Conservation (phyloP, 1,140 invertebrate genomes). For the Polypedilum pembai region DNA sequence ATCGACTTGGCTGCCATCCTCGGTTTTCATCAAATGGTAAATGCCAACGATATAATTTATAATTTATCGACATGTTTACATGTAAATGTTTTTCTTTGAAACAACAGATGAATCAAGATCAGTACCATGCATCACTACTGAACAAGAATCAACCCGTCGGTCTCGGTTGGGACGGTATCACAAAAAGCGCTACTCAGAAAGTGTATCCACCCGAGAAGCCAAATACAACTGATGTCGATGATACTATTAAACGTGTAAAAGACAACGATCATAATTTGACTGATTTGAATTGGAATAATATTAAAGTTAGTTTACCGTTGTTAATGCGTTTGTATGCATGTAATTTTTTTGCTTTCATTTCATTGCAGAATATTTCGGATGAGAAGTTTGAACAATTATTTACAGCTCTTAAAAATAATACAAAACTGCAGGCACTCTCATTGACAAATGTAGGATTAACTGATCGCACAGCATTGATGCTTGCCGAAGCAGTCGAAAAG, state of each 20-base stretch:
- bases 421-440: conserved; percentile 81
- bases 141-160: conserved; percentile 85
- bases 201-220: conserved; percentile 84
- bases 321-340: not conserved
- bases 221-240: conserved; percentile 88
- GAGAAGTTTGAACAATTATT: conserved; percentile 89
- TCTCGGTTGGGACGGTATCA: conserved; percentile 85
- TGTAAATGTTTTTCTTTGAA: not conserved
- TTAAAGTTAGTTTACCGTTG: conserved; percentile 59
- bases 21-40: conserved; percentile 92
- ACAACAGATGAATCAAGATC: conserved; percentile 89
- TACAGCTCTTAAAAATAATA: conserved; percentile 81
- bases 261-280: conserved; percentile 80
- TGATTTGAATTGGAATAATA: conserved; percentile 95
- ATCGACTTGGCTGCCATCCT: conserved; percentile 98
- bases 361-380: conserved; percentile 86
- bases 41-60: not conserved
- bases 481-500: conserved; percentile 76
- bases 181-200: conserved; percentile 89
- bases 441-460: conserved; percentile 89
- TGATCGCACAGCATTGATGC: conserved; percentile 73
- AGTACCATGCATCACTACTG: conserved; percentile 92
- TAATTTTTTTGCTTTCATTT: conserved; percentile 27
- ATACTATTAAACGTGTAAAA: conserved; percentile 78
- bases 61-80: not conserved